These are phyloP conservation scores for Esperia sulphurella DNA, from an alignment of 2,888 invertebrate genomes.

Conservation along the genomic window DNA sequence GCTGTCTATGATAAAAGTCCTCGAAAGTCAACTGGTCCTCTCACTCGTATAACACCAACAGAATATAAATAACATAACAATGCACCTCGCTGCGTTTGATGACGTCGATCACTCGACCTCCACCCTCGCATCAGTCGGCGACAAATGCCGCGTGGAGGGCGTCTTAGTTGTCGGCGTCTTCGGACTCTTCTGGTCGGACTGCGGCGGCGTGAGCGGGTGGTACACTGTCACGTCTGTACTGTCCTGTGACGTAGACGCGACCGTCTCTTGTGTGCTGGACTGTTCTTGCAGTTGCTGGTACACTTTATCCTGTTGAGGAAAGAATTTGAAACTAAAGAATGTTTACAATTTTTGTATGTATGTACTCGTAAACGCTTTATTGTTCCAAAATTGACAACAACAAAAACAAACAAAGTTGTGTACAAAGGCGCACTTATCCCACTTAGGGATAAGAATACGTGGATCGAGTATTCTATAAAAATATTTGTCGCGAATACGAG, in stretches of 20 bases:
- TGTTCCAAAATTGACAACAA: too few relatives aligned
- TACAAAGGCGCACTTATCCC: too few relatives aligned
- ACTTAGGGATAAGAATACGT: too few relatives aligned
- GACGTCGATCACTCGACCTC: constrained; percentile 17
- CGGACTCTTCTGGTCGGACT: constrained; percentile 70
- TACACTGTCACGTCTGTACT: constrained; percentile 49
- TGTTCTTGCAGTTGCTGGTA: constrained; percentile 50
- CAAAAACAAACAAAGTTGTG: too few relatives aligned
- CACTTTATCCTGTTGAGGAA: constrained; percentile 51
- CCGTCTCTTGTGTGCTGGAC: constrained; percentile 28
- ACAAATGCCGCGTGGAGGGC: constrained; percentile 43
- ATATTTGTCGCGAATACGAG: too few relatives aligned
- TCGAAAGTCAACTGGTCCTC: too few relatives aligned
- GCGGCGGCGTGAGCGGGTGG: constrained; percentile 69
- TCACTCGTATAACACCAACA: too few relatives aligned
- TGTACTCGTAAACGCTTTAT: too few relatives aligned
- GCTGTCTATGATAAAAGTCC: too few relatives aligned
- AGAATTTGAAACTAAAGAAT: too few relatives aligned
- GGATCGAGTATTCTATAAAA: too few relatives aligned
- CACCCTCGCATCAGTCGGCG: background rate
- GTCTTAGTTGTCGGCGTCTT: constrained; percentile 54
- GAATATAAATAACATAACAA: constrained; percentile 2
- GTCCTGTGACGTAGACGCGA: constrained; percentile 34
- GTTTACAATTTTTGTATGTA: too few relatives aligned
- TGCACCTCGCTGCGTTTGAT: constrained; percentile 3